Evolutionary conservation across 2,888 invertebrate genomes (phyloP).

Genomic region (Aporophyla lueneburgensis): DNA sequence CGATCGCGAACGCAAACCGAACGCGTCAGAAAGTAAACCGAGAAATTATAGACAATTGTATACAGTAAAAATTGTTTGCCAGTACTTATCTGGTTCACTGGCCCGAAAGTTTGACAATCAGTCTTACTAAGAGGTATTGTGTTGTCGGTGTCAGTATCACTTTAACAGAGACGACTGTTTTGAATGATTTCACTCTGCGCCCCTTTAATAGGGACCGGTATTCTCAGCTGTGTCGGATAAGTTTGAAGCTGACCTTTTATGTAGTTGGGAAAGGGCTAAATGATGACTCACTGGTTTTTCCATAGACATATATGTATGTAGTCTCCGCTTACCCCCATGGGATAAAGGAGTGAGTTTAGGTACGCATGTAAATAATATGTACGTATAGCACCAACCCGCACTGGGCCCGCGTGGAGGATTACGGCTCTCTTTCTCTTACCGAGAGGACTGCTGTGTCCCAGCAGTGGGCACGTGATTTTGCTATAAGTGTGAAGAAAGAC

Average conservation of each 20-base stretch:
- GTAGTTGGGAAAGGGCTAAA: neutral
- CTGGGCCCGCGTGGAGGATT: no score
- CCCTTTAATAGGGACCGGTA: neutral
- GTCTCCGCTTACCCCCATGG: no score
- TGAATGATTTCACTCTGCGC: no score
- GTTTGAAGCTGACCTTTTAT: neutral
- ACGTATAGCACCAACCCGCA: no score
- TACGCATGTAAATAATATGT: no score
- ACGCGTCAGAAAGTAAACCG: slow-evolving; percentile 17
- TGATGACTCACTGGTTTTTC: neutral
- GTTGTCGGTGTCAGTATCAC: no score
- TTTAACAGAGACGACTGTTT: no score
- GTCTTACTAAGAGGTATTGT: neutral
- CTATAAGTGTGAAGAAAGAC: no score
- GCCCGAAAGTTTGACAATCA: neutral
- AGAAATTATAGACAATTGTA: neutral
- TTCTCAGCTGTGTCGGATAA: neutral
- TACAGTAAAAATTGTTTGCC: no score
- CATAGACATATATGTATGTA: neutral
- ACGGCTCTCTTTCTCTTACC: neutral
- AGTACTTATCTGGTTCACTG: neutral
- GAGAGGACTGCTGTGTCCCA: neutral
- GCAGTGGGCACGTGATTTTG: no score
- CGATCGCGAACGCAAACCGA: slow-evolving; percentile 43
- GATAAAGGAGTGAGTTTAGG: no score